Evolutionary conservation across 2,797 vertebrate genomes (phyloP).

Genomic region (Amblyraja radiata): DNA sequence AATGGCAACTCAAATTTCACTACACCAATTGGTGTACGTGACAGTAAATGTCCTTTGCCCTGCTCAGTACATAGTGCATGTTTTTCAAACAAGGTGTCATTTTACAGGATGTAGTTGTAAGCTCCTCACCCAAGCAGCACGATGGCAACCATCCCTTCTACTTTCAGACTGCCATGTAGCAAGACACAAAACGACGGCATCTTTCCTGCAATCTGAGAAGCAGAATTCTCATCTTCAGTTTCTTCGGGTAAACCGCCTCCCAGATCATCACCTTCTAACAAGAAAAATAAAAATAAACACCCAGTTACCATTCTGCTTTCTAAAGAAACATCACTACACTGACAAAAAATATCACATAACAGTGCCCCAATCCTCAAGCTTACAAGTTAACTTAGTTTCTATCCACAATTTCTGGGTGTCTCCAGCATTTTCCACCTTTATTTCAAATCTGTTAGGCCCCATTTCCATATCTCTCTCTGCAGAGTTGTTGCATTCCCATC

Average conservation of each 20-base stretch:
- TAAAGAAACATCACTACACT: neutral
- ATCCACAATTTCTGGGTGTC: too few species aligned
- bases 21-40: too few species aligned
- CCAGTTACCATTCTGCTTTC: neutral
- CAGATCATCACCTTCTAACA: slow-evolving; percentile 84
- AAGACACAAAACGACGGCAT: slow-evolving; percentile 96
- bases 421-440: too few species aligned
- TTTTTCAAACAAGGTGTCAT: neutral
- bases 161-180: slow-evolving; percentile 92
- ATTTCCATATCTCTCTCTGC: neutral
- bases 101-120: neutral
- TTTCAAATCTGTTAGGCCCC: neutral
- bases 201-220: slow-evolving; percentile 93
- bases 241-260: slow-evolving; percentile 84
- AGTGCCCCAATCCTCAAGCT: too few species aligned
- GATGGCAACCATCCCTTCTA: slow-evolving; percentile 96
- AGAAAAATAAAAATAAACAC: neutral
- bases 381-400: too few species aligned
- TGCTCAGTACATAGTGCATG: neutral
- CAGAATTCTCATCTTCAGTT: slow-evolving; percentile 85
- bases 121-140: slow-evolving; percentile 83
- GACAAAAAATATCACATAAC: neutral
- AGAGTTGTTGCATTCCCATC: neutral
- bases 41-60: neutral
- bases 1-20: too few species aligned